phyloP scores from a whole-genome alignment of 1,140 invertebrate species.

The Amyelois transitella region DNA sequence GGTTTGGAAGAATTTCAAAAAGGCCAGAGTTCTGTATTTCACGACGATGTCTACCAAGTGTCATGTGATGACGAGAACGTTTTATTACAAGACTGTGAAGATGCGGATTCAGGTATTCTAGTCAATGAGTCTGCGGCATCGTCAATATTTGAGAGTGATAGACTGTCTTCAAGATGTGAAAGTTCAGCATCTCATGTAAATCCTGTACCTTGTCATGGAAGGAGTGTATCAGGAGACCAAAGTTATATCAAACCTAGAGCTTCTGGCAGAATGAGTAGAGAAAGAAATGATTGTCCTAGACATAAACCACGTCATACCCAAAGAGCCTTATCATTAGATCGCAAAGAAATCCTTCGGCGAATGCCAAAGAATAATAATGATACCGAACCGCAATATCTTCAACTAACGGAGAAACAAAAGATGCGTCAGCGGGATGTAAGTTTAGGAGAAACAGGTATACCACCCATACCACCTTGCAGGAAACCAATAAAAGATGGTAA shows the following conservation, averaged over 20 bases:
- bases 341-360: conserved; percentile 71
- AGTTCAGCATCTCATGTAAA: conserved; percentile 73
- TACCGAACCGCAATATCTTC: conserved; percentile 59
- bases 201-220: conserved; percentile 54
- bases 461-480: conserved; percentile 67
- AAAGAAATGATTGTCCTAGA: conserved; percentile 46
- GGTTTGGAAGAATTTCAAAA: conserved; percentile 82
- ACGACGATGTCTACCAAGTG: conserved; percentile 70
- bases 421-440: conserved; percentile 60
- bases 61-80: conserved; percentile 77
- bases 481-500: conserved; percentile 55
- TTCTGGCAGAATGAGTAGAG: conserved; percentile 57
- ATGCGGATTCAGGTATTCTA: conserved; percentile 84
- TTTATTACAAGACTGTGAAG: conserved; percentile 76
- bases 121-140: conserved; percentile 82
- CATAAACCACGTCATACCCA: conserved; percentile 57
- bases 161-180: conserved; percentile 74
- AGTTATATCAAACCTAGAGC: conserved; percentile 48
- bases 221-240: conserved; percentile 70
- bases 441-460: conserved; percentile 57
- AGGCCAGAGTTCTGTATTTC: conserved; percentile 76
- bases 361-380: conserved; percentile 62
- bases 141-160: conserved; percentile 79
- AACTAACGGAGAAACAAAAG: conserved; percentile 66
- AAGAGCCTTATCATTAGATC: conserved; percentile 71